Evolutionary conservation across 2,797 vertebrate species (phyloP).

Genomic region (Eulemur coronatus): DNA sequence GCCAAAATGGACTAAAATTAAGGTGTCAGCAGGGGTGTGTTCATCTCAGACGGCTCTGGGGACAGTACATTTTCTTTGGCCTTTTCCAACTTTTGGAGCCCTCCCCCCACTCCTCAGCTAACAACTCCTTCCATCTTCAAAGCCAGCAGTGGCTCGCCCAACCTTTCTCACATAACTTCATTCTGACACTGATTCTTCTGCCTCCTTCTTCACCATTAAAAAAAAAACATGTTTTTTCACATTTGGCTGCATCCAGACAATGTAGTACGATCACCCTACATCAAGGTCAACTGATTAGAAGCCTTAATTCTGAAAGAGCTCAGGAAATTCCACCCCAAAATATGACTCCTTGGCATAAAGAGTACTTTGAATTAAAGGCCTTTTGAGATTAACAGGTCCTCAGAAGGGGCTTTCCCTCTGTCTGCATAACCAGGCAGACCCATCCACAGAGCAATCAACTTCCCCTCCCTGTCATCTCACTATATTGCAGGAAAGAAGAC

Average conservation of each 20-base stretch:
- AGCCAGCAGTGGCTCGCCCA: fast-evolving
- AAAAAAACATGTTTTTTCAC: background rate
- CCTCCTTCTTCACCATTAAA: background rate
- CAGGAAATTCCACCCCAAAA: background rate
- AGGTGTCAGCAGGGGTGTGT: background rate
- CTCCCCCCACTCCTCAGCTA: background rate
- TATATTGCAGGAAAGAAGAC: background rate
- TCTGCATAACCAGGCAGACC: background rate
- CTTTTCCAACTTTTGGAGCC: background rate
- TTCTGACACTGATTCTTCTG: background rate
- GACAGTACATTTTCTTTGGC: background rate
- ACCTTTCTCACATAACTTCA: background rate
- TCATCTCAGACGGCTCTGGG: background rate
- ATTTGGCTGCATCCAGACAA: background rate
- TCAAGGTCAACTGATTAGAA: background rate
- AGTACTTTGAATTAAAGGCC: background rate
- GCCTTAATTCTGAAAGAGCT: background rate
- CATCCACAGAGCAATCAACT: background rate
- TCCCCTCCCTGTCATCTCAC: background rate
- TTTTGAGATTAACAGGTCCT: background rate
- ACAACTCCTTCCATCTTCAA: background rate
- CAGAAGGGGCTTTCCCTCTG: background rate
- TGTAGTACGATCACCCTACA: background rate
- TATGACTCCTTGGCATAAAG: background rate
- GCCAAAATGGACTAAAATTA: background rate